Conservation (phyloP, 2,888 invertebrate species). For the Odontocerum albicorne region DNA sequence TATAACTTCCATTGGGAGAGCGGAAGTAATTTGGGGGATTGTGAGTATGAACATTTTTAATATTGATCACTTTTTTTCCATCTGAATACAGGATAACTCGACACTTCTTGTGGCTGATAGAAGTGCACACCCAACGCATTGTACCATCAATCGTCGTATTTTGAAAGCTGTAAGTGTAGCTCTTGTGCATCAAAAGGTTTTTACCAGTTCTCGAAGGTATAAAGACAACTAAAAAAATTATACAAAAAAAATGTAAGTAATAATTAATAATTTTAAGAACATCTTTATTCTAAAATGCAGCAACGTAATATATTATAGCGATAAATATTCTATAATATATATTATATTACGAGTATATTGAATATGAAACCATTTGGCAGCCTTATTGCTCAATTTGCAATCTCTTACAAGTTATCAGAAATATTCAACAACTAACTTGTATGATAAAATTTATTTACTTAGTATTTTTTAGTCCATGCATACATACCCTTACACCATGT, state of each 20-base stretch:
- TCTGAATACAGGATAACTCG: slow-evolving; percentile 34
- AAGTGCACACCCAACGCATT: slow-evolving; percentile 5
- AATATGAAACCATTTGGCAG: too few species aligned
- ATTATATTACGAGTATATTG: not conserved
- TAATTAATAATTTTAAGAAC: too few species aligned
- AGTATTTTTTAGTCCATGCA: too few species aligned
- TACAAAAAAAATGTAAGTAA: not conserved
- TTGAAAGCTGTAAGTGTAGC: slow-evolving; percentile 4
- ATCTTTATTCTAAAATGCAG: too few species aligned
- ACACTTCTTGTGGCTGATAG: slow-evolving; percentile 4
- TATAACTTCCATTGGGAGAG: too few species aligned
- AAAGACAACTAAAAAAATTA: not conserved
- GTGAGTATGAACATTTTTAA: not conserved
- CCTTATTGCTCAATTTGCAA: too few species aligned
- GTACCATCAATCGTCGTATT: not conserved
- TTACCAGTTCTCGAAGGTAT: slow-evolving; percentile 7
- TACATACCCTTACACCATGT: too few species aligned
- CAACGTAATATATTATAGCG: too few species aligned
- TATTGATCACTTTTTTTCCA: not conserved
- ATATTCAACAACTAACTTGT: too few species aligned
- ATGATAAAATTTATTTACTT: too few species aligned
- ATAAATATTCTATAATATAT: not conserved
- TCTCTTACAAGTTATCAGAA: too few species aligned
- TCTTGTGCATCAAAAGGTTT: slow-evolving; percentile 8
- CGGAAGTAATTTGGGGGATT: not conserved